Conservation (phyloP, 2,113 vertebrate genomes). For the Pterocles gutturalis region DNA sequence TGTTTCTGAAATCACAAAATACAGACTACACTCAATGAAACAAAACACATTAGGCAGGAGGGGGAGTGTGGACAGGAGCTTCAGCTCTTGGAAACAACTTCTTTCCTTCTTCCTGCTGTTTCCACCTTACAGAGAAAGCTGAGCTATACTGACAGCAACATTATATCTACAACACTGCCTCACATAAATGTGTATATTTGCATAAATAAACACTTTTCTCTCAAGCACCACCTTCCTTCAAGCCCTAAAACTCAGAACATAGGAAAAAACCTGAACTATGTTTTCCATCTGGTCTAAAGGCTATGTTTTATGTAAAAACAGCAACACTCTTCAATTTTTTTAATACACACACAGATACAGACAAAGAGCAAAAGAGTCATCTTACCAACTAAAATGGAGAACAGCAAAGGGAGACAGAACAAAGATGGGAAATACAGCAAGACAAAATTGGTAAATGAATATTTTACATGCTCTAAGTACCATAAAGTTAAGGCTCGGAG, state of each 20-base stretch:
- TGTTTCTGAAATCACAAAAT: not conserved
- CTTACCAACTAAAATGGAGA: not conserved
- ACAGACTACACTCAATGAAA: not conserved
- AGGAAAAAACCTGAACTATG: not conserved
- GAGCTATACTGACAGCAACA: not conserved
- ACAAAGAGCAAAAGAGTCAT: not conserved
- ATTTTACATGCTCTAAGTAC: not conserved
- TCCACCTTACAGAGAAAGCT: not conserved
- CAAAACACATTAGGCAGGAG: not conserved
- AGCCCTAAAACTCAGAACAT: not conserved
- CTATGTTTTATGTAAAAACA: not conserved
- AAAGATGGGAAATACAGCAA: not conserved
- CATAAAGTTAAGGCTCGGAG: not conserved
- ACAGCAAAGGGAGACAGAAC: not conserved
- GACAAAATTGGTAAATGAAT: not conserved
- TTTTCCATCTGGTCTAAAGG: not conserved
- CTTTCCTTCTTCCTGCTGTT: not conserved
- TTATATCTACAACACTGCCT: not conserved
- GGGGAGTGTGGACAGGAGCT: not conserved
- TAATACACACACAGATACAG: not conserved
- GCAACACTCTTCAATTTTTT: not conserved
- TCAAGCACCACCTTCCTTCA: not conserved
- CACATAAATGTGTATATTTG: not conserved
- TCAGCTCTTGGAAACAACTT: not conserved
- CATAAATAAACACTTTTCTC: not conserved